Evolutionary conservation across 1,140 invertebrate species (phyloP), one percentile per base, ranked within the genome.

Genomic region (Lepidurus apus): DNA sequence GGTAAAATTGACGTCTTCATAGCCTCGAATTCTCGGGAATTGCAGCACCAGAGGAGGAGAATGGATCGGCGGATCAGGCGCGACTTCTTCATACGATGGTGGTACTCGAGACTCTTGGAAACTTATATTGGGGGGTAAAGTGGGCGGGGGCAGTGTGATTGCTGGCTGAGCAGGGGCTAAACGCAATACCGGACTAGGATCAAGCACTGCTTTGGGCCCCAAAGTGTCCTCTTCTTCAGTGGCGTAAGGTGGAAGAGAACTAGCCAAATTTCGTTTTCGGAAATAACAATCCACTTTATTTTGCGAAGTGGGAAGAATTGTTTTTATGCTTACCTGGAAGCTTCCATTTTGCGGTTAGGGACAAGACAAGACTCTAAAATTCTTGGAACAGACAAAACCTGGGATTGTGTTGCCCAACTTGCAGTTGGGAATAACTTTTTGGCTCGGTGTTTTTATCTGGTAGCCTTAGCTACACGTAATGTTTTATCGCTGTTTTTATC

Each of bases 401-500:
- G 13, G 21, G 21, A 65, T 65, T 65, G 53, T 65, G 53, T 17
- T 65, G 10, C 8, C 21, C 17, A 65, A 65, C 13, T 21, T 21
- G 53, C 21, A 17, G 6, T 13, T 9, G 7, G 34, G 34, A 65
- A 65, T 21, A 21, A 0, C 21, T 47, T 65, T 65, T 17, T n/a
- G 6, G 53, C 53, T 65, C 6, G 13, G 53, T 65, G 17, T 47
- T 17, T 65, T 65, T 65, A 65, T 65, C 53, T 65, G 53, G 53
- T 65, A 65, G 53, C 53, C 53, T 65, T 65, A 65, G 53, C 53
- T 65, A 65, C 53, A 65, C 53, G 13, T n/a, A 11, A 21, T 65
- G 53, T 65, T 65, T 65, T 65, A 65, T 65, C 53, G 53, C 53
- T 65, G 13, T 65, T 65, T 17, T 65, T 65, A 65, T 65, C 53